Conservation (phyloP, 1,140 invertebrate species). For the Augochlora pura region DNA sequence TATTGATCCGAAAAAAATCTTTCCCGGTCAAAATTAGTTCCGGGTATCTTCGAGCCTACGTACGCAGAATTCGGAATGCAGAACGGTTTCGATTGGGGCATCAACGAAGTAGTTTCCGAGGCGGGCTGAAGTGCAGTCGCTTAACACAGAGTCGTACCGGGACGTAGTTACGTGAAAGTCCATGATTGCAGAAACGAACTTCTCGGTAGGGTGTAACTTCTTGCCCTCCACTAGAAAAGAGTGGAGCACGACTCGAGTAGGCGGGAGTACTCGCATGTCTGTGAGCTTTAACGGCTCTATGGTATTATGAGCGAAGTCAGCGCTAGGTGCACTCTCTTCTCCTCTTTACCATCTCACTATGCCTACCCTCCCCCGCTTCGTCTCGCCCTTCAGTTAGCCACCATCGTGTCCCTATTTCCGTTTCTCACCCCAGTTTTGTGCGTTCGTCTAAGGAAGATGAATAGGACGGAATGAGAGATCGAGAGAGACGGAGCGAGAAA, state of each 20-base stretch:
- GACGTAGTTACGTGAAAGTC: conserved; percentile 41
- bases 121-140: conserved; percentile 11
- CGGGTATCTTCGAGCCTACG: neutral
- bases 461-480: too few species aligned
- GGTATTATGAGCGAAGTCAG: conserved; percentile 57
- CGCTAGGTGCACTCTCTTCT: conserved; percentile 28
- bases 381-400: conserved; percentile 9
- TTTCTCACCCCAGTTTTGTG: conserved; percentile 41
- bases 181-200: conserved; percentile 40
- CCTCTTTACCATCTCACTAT: conserved; percentile 14
- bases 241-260: conserved; percentile 46
- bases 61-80: conserved; percentile 9
- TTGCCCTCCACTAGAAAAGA: conserved; percentile 44
- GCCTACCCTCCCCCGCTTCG: neutral
- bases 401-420: conserved; percentile 12
- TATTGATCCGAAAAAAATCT: conserved; percentile 5
- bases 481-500: neutral
- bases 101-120: conserved; percentile 15
- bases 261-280: conserved; percentile 44
- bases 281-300: conserved; percentile 53
- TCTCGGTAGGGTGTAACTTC: conserved; percentile 42
- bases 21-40: conserved; percentile 3
- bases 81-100: conserved; percentile 21
- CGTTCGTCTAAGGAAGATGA: conserved; percentile 29
- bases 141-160: conserved; percentile 11